Conservation (phyloP, 2,888 invertebrate genomes). For the Phlogophora meticulosa region DNA sequence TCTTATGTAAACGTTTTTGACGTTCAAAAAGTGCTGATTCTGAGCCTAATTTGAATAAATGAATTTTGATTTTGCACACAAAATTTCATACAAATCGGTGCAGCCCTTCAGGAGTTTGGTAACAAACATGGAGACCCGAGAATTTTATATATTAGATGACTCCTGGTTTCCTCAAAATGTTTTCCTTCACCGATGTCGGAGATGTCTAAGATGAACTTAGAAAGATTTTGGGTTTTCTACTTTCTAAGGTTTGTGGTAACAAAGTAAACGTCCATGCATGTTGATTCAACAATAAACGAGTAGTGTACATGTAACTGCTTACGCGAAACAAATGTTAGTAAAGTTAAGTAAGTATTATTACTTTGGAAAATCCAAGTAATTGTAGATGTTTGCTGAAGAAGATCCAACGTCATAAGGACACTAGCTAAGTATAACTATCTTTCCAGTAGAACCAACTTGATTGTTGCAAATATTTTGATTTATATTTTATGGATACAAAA, state of each 20-base stretch:
- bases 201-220: no score
- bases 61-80: no score
- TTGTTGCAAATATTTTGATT: slow-evolving; percentile 13
- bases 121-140: no score
- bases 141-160: no score
- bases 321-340: slow-evolving; percentile 31
- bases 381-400: slow-evolving; percentile 20
- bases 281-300: slow-evolving; percentile 1
- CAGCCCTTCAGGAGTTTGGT: no score
- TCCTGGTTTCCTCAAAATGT: no score
- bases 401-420: slow-evolving; percentile 29
- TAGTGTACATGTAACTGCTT: slow-evolving; percentile 13
- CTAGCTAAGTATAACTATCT: neutral
- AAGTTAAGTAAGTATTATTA: slow-evolving; percentile 16
- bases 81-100: no score
- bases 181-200: no score
- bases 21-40: no score
- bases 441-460: slow-evolving; percentile 12
- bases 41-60: no score
- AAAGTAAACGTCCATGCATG: neutral
- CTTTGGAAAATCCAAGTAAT: slow-evolving; percentile 35
- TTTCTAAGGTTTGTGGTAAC: neutral
- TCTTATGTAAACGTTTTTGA: no score
- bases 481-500: neutral
- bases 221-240: neutral